Evolutionary conservation across 2,888 invertebrate species (phyloP).

Genomic region (Nezara viridula): DNA sequence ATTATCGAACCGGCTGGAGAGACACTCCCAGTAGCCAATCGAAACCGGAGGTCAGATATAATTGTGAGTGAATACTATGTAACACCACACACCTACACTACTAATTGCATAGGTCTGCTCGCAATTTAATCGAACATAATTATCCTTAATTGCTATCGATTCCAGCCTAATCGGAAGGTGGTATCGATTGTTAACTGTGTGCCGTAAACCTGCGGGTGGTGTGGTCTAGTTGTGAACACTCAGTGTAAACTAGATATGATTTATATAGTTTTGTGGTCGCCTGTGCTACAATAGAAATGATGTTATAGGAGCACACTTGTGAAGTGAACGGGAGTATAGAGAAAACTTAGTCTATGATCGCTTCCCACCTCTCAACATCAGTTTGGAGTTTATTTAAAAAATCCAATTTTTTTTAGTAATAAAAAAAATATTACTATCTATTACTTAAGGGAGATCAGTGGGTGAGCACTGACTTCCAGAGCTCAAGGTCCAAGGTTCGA

Average conservation of each 20-base stretch:
- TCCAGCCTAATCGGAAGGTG: background rate
- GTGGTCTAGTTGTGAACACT: background rate
- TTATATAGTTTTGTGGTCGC: background rate
- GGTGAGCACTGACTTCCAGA: too few species aligned
- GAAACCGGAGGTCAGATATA: background rate
- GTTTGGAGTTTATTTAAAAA: too few species aligned
- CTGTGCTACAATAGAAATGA: background rate
- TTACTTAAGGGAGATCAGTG: too few species aligned
- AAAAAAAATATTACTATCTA: too few species aligned
- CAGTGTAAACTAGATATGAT: conserved; percentile 3
- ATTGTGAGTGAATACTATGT: background rate
- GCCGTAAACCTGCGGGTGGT: background rate
- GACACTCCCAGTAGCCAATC: background rate
- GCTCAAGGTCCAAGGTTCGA: too few species aligned
- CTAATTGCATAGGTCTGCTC: background rate
- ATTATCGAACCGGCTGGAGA: background rate
- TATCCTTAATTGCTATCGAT: background rate
- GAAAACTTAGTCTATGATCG: background rate
- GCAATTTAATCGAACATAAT: background rate
- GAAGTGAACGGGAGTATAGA: background rate
- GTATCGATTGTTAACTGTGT: too few species aligned
- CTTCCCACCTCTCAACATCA: background rate
- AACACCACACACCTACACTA: background rate
- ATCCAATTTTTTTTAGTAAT: too few species aligned
- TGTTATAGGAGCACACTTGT: background rate